Conservation (phyloP, 2,888 invertebrate genomes). For the Mamestra brassicae region DNA sequence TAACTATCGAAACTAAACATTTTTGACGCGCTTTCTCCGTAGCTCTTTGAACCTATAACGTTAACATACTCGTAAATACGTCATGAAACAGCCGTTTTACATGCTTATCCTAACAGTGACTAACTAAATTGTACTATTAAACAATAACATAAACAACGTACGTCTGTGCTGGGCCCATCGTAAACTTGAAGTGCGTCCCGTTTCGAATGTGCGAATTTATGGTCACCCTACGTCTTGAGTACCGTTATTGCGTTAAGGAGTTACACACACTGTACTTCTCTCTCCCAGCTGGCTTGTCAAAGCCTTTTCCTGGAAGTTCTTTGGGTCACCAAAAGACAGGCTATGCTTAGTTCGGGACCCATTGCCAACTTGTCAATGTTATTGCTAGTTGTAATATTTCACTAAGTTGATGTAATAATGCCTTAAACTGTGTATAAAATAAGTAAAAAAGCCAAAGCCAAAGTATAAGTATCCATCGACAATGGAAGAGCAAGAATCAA, state of each 20-base stretch:
- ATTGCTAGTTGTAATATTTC: too few relatives aligned
- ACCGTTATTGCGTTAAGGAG: constrained; percentile 60
- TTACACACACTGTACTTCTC: constrained; percentile 34
- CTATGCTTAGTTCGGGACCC: too few relatives aligned
- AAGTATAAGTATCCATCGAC: neutral
- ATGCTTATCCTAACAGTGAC: constrained; percentile 35
- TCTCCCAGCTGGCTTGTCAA: constrained; percentile 4
- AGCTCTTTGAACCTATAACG: constrained; percentile 37
- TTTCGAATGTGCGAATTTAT: constrained; percentile 62
- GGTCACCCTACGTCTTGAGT: constrained; percentile 44
- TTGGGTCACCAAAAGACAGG: too few relatives aligned
- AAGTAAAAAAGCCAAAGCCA: neutral
- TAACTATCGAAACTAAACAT: constrained; percentile 29
- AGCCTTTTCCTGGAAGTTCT: neutral
- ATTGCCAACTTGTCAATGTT: too few relatives aligned
- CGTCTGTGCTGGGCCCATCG: constrained; percentile 40
- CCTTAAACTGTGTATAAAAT: too few relatives aligned
- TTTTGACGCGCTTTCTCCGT: constrained; percentile 48
- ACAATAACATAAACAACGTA: constrained; percentile 51
- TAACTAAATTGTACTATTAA: constrained; percentile 58
- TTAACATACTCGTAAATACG: constrained; percentile 58
- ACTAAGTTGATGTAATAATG: too few relatives aligned
- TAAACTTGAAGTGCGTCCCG: constrained; percentile 57
- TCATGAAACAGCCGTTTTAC: constrained; percentile 39
- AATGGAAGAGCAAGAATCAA: neutral